Conservation (phyloP, 2,888 invertebrate genomes). For the Sinhomidia bicolor region DNA sequence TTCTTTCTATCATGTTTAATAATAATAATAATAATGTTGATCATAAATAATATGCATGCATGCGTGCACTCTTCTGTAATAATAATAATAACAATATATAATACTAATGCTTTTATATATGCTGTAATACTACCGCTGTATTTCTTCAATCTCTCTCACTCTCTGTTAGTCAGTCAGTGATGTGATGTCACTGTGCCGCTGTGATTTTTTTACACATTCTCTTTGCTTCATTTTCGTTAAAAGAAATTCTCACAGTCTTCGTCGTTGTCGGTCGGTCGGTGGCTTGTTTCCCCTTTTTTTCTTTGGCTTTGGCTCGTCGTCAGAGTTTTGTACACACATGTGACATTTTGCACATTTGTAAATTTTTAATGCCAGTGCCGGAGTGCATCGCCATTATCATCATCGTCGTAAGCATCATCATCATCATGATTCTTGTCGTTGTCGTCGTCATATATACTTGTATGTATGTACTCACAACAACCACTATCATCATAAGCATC, state of each 20-base stretch:
- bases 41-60: conserved; percentile 13
- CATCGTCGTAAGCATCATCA: neutral
- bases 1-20: neutral
- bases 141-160: no score
- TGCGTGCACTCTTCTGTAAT: neutral
- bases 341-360: conserved; percentile 50
- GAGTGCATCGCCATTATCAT: conserved; percentile 3
- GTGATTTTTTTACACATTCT: conserved; percentile 18
- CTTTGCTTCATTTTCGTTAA: neutral
- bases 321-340: conserved; percentile 27
- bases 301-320: conserved; percentile 23
- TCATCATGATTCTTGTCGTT: no score
- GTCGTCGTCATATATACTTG: no score
- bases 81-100: no score
- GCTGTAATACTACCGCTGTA: no score
- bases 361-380: conserved; percentile 19
- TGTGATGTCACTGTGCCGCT: neutral
- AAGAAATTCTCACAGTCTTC: neutral
- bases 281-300: conserved; percentile 15
- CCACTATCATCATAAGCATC: no score
- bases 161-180: neutral
- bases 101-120: no score
- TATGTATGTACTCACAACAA: no score
- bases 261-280: conserved; percentile 24
- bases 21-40: neutral